A percentile compares a stretch with the other conserved stretches of the same genome.
phyloP scores from a whole-genome alignment of 2,113 vertebrate genomes.

The Kryptolebias marmoratus region DNA sequence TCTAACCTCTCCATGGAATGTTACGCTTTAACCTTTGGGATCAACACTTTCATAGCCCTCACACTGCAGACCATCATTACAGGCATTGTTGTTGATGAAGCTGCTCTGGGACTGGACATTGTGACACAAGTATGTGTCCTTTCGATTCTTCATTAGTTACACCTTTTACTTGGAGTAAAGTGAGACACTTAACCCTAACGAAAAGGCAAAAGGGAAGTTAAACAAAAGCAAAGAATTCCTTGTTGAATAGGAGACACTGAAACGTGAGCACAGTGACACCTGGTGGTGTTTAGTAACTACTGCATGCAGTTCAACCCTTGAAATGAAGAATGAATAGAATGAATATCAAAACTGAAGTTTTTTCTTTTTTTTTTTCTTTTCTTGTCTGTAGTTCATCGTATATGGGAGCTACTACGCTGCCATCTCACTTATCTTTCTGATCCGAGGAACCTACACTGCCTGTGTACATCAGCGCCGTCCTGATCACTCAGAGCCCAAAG shows the following conservation, averaged over 20 bases:
- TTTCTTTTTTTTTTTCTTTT: neutral
- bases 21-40: constrained; percentile 79
- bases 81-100: constrained; percentile 68
- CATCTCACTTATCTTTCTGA: constrained; percentile 74
- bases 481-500: neutral
- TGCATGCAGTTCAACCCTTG: constrained; percentile 3
- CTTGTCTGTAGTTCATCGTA: constrained; percentile 67
- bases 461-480: constrained; percentile 14
- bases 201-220: neutral
- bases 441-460: constrained; percentile 68
- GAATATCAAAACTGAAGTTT: no score
- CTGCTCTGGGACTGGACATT: constrained; percentile 74
- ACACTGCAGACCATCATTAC: constrained; percentile 78
- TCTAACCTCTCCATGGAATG: constrained; percentile 77
- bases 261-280: constrained; percentile 36
- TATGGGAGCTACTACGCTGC: constrained; percentile 77
- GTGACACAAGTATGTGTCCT: constrained; percentile 71
- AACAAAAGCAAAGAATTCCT: neutral
- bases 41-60: constrained; percentile 79
- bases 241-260: neutral
- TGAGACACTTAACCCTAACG: neutral
- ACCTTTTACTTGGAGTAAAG: neutral
- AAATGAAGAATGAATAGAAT: neutral
- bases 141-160: neutral
- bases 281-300: constrained; percentile 23